A percentile compares a stretch with the other conserved stretches of the same genome.
Conservation (phyloP, 2,113 vertebrate species). For the Centropus bengalensis region DNA sequence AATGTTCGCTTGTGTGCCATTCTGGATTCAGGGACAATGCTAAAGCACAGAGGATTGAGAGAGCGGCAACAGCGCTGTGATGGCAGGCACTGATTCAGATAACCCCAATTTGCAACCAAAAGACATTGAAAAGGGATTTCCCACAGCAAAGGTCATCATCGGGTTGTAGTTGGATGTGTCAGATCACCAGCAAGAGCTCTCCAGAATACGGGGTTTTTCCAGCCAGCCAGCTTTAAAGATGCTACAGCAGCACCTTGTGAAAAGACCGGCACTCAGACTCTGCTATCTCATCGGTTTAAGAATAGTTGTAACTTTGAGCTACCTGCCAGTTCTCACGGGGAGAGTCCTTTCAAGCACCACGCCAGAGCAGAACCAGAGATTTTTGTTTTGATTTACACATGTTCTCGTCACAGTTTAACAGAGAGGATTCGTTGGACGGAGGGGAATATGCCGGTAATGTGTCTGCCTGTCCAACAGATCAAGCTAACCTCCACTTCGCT, state of each 20-base stretch:
- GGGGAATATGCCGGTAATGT: not conserved
- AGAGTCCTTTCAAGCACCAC: constrained; percentile 45
- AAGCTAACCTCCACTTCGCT: not conserved
- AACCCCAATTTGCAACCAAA: constrained; percentile 47
- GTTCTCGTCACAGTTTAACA: not conserved
- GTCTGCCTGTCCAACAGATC: not conserved
- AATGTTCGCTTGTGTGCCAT: constrained; percentile 33
- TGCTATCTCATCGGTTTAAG: not conserved
- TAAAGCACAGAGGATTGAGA: not conserved
- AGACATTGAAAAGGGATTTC: constrained; percentile 51
- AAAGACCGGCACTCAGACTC: not conserved
- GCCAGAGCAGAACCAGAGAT: constrained; percentile 5
- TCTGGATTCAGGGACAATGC: not conserved
- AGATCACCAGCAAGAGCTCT: constrained; percentile 58
- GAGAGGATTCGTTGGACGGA: not conserved
- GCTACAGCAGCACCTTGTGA: not conserved
- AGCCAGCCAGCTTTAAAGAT: constrained; percentile 26
- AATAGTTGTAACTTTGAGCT: constrained; percentile 41
- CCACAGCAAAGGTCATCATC: constrained; percentile 19
- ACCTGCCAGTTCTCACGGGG: not conserved
- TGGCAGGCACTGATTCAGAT: constrained; percentile 12
- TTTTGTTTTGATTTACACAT: constrained; percentile 59
- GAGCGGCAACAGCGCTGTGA: constrained; percentile 11
- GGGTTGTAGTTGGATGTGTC: constrained; percentile 9
- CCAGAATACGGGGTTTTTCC: constrained; percentile 38